Percentiles rank a stretch among this genome's conserved stretches.
phyloP scores from a whole-genome alignment of 2,797 vertebrate genomes.

The Orestias chungarensis region DNA sequence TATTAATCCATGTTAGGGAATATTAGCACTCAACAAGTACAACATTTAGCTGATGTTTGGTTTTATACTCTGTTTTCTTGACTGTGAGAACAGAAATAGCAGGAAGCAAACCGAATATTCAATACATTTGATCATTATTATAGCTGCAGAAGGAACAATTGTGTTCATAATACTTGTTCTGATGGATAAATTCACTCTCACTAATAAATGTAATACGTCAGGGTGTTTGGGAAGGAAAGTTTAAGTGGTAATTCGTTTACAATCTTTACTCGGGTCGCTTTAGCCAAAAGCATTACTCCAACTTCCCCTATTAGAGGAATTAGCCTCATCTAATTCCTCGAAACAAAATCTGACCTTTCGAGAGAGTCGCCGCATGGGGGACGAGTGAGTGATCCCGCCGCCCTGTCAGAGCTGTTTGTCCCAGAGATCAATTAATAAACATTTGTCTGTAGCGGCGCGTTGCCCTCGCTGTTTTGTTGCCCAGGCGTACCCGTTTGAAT shows the following conservation, averaged over 20 bases:
- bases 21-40: background rate
- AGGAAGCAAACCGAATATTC: background rate
- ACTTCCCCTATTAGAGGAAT: background rate
- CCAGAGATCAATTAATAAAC: conserved; percentile 79
- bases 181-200: background rate
- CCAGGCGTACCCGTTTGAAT: conserved; percentile 46
- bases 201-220: background rate
- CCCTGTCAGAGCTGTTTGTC: conserved; percentile 69
- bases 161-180: too few relatives aligned
- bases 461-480: conserved; percentile 35
- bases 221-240: too few relatives aligned
- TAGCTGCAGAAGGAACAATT: background rate
- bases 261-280: background rate
- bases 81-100: background rate
- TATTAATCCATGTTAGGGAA: background rate
- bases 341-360: conserved; percentile 10
- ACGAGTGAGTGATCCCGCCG: conserved; percentile 21
- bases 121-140: background rate
- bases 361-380: conserved; percentile 1
- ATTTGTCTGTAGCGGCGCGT: conserved; percentile 55
- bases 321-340: background rate
- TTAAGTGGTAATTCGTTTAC: too few relatives aligned
- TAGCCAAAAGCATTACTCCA: background rate
- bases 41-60: background rate
- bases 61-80: background rate